phyloP scores from a whole-genome alignment of 2,888 invertebrate species.

The Pristionchus arcanus region DNA sequence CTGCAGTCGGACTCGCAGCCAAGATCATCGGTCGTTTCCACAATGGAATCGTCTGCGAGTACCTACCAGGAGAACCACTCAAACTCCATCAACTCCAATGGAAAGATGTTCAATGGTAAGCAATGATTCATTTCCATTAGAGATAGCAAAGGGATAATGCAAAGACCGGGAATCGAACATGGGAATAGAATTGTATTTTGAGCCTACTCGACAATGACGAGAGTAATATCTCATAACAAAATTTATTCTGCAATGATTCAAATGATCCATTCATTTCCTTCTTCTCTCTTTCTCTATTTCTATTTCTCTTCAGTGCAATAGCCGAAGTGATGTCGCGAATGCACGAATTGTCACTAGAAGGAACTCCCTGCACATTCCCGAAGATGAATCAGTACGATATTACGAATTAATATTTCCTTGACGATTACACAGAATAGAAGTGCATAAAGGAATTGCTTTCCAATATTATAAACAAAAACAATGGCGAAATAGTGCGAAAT shows the following conservation, averaged over 20 bases:
- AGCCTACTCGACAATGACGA: no score
- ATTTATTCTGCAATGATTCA: slow-evolving; percentile 42
- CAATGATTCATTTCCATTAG: neutral
- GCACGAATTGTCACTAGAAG: slow-evolving; percentile 67
- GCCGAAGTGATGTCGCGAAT: slow-evolving; percentile 69
- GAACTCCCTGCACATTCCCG: slow-evolving; percentile 59
- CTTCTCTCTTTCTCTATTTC: slow-evolving; percentile 16
- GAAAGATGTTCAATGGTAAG: slow-evolving; percentile 71
- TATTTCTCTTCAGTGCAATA: slow-evolving; percentile 67
- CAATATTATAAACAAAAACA: no score
- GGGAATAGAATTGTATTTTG: no score
- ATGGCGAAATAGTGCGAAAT: no score
- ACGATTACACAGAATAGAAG: no score
- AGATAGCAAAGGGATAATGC: no score
- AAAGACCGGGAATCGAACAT: no score
- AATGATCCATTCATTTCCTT: neutral
- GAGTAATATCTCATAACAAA: no score
- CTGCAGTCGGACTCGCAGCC: slow-evolving; percentile 85
- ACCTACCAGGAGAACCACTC: slow-evolving; percentile 85
- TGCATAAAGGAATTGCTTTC: no score
- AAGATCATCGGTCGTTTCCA: slow-evolving; percentile 91
- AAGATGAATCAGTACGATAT: slow-evolving; percentile 62
- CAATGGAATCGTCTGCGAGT: slow-evolving; percentile 94
- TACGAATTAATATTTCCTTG: no score
- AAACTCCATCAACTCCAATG: slow-evolving; percentile 79